These are phyloP conservation scores for Etia nguti DNA, from an alignment of 2,113 vertebrate species.

Conservation along the genomic window DNA sequence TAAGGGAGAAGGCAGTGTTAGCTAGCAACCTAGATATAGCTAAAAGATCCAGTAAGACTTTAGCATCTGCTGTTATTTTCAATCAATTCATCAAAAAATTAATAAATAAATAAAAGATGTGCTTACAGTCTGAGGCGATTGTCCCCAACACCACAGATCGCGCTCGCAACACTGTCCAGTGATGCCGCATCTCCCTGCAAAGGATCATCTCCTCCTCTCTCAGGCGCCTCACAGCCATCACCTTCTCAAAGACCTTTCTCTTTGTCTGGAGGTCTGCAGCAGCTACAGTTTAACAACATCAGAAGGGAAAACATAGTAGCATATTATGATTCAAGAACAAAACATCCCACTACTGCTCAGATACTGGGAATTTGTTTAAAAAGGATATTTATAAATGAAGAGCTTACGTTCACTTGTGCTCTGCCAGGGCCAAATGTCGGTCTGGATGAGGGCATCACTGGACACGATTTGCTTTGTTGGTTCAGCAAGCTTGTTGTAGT, in stretches of 20 bases:
- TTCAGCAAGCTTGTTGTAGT: background rate
- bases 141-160: background rate
- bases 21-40: too few relatives aligned
- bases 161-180: background rate
- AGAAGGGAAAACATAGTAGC: background rate
- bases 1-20: too few relatives aligned
- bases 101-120: background rate
- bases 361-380: background rate
- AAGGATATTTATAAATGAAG: background rate
- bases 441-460: background rate
- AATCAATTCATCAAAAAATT: background rate
- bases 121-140: background rate
- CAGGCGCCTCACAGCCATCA: background rate
- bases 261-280: background rate
- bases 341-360: background rate
- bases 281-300: background rate
- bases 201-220: background rate
- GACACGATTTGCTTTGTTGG: background rate
- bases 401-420: background rate
- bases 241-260: rapidly evolving
- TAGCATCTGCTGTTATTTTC: background rate
- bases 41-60: too few relatives aligned
- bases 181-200: background rate
- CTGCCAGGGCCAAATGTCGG: background rate
- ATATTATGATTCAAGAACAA: background rate